Evolutionary conservation across 2,888 invertebrate genomes (phyloP).

Genomic region (Thymelicus acteon): DNA sequence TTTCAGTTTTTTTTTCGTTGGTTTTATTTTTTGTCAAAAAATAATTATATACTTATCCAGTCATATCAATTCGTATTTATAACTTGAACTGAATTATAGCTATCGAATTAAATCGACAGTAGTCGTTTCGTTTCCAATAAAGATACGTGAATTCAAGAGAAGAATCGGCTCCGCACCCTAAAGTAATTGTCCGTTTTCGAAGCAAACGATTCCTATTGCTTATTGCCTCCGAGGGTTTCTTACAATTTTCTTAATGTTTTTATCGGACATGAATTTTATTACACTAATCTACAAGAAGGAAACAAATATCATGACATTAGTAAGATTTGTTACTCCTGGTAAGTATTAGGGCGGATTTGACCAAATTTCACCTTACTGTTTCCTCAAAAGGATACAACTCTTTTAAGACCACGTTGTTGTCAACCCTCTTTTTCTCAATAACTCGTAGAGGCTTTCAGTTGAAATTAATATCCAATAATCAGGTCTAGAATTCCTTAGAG

Average conservation of each 20-base stretch:
- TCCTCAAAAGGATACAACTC: too few relatives aligned
- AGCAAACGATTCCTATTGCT: constrained; percentile 75
- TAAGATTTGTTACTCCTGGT: not conserved
- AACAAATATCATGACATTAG: constrained; percentile 15
- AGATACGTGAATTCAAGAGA: constrained; percentile 71
- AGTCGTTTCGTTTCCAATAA: constrained; percentile 68
- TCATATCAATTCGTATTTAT: constrained; percentile 16
- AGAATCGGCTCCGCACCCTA: constrained; percentile 63
- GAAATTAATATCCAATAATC: not conserved
- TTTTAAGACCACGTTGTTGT: too few relatives aligned
- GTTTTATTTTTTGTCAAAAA: too few relatives aligned
- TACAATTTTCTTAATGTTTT: constrained; percentile 73
- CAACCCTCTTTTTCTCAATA: not conserved
- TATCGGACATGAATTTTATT: constrained; percentile 70
- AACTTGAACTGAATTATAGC: constrained; percentile 42
- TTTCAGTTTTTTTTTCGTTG: too few relatives aligned
- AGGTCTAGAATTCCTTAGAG: too few relatives aligned
- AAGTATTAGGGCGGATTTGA: not conserved
- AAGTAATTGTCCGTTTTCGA: constrained; percentile 72
- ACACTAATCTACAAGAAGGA: constrained; percentile 42
- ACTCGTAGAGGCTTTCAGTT: not conserved
- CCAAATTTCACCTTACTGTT: too few relatives aligned
- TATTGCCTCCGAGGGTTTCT: constrained; percentile 67
- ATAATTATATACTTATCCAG: not conserved
- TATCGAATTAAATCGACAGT: constrained; percentile 52